Percentiles rank a stretch among this genome's conserved stretches.
Evolutionary conservation across 2,797 vertebrate species (phyloP).

Genomic region (Crocidura indochinensis): DNA sequence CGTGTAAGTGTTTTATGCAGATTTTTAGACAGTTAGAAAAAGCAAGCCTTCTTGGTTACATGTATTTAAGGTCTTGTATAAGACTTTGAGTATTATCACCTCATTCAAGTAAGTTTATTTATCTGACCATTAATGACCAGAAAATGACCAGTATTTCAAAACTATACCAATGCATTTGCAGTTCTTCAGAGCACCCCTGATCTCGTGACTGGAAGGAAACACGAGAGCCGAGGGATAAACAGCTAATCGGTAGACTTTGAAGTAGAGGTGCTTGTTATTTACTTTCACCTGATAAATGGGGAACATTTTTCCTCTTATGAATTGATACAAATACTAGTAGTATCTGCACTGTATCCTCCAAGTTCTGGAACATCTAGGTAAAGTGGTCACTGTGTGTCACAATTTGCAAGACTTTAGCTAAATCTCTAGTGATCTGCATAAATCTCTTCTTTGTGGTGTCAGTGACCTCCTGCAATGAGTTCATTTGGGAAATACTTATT

Average conservation of each 20-base stretch:
- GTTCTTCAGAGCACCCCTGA: conserved; percentile 61
- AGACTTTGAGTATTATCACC: not conserved
- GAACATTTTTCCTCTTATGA: conserved; percentile 30
- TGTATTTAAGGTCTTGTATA: not conserved
- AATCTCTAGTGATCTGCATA: not conserved
- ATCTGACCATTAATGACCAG: not conserved
- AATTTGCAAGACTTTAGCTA: not conserved
- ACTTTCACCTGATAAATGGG: conserved; percentile 7
- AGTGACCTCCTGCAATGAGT: not conserved
- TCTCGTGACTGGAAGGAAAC: conserved; percentile 60
- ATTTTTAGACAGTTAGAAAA: conserved; percentile 33
- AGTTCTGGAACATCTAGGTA: not conserved
- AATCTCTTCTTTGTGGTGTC: not conserved
- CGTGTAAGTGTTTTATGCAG: not conserved
- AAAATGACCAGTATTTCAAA: not conserved
- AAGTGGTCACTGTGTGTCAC: not conserved
- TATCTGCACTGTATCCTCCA: not conserved
- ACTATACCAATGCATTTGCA: not conserved
- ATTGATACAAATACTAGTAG: conserved; percentile 31
- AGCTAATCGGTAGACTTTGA: conserved; percentile 34
- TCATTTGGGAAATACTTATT: not conserved
- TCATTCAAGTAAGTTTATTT: not conserved
- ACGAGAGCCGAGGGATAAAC: not conserved
- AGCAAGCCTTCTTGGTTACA: not conserved
- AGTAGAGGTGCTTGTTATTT: not conserved